A percentile compares a stretch with the other conserved stretches of the same genome.
Evolutionary conservation across 2,888 invertebrate species (phyloP).

Genomic region (Idaea biselata): DNA sequence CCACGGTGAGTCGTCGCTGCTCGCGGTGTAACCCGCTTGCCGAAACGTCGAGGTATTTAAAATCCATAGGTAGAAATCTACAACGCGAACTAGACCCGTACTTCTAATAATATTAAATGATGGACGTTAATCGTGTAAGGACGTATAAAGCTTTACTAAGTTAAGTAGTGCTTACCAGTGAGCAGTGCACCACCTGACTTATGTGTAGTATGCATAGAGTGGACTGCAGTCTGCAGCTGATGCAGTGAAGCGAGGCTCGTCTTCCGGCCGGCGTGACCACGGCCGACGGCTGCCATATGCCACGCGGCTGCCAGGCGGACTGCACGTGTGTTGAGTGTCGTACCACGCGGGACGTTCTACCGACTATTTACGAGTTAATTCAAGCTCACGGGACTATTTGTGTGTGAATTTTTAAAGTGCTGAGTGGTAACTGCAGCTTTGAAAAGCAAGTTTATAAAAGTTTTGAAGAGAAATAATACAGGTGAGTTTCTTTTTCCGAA

Average conservation of each 20-base stretch:
- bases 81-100: too few relatives aligned
- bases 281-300: not conserved
- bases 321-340: not conserved
- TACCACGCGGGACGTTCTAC: not conserved
- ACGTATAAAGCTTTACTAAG: not conserved
- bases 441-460: not conserved
- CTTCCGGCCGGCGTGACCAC: not conserved
- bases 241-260: not conserved
- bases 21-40: too few relatives aligned
- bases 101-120: too few relatives aligned
- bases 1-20: too few relatives aligned
- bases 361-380: not conserved
- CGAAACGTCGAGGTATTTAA: too few relatives aligned
- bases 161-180: not conserved
- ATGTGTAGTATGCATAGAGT: not conserved
- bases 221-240: too few relatives aligned
- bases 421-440: not conserved
- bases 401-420: not conserved
- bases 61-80: too few relatives aligned
- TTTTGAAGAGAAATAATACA: not conserved
- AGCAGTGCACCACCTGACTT: not conserved
- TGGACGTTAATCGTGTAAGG: too few relatives aligned
- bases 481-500: not conserved
- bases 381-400: not conserved
- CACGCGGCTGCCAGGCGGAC: not conserved